Evolutionary conservation across 23 tunicate genomes (phyloP), one percentile per base, ranked within the genome.

Genomic region (Diplosoma virens): DNA sequence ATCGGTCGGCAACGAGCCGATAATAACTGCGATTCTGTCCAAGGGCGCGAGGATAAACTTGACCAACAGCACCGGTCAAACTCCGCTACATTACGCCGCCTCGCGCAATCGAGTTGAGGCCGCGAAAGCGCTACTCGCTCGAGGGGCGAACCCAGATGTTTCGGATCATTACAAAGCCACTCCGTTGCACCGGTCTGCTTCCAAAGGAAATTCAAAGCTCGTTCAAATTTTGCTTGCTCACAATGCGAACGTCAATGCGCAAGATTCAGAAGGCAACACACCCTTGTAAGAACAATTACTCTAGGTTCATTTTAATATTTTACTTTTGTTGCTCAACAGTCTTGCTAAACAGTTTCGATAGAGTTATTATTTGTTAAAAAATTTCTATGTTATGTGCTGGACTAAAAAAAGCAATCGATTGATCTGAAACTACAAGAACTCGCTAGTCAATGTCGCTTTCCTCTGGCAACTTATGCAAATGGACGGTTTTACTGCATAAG

Each of bases 51-150:
- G 66, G 21, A 78, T 75, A 26, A 80, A 85, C 59, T 53, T 64
- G 7, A 67, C 30, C 56, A 92, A 76, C 54, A 63, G 78, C 63
- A 85, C 68, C 24, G 90, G 92, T 0, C 97, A 85, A 71, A 75
- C 97, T 23, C 92, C 97, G 1, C 75, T 92, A 20, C 97, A 92
- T 31, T 92, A 92, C 63, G 93, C 97, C 37, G 92, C 97, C 32
- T 92, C 97, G 0, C 67, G 92, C 36, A 66, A 82, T 54, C 47
- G 97, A 58, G 33, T 80, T 5, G 91, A 85, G 50, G 92, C 76
- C 14, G 86, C 87, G 17, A 73, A 83, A 68, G 87, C 78, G 1
- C 53, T 94, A 25, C 77, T 94, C 0, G 95, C 99, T n/a, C 86
- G 87, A 21, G 84, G 95, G 6, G 99, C 95, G 20, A 81, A 94